Percentiles rank a stretch among this genome's conserved stretches.
Evolutionary conservation across 2,888 invertebrate species (phyloP).

Genomic region (Cybosia mesomella): DNA sequence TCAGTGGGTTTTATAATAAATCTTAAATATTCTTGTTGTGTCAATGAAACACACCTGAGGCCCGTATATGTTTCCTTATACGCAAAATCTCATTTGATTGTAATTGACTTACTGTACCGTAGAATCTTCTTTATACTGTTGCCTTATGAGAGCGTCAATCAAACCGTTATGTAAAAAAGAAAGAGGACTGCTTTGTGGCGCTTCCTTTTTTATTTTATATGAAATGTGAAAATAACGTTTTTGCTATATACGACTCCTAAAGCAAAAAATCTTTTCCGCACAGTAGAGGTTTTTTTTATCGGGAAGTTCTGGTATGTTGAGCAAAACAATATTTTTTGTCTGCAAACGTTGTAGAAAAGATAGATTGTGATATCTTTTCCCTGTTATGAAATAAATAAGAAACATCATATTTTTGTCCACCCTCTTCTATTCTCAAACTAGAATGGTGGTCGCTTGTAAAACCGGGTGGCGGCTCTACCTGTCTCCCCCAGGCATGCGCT

Average conservation of each 20-base stretch:
- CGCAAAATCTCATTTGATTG: background rate
- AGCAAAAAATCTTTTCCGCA: no score
- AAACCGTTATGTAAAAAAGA: background rate
- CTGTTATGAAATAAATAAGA: no score
- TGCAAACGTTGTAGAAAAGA: no score
- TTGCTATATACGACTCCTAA: background rate
- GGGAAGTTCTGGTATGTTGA: no score
- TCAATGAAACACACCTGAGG: background rate
- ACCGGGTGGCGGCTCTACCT: no score
- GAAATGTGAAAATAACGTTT: background rate
- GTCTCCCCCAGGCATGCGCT: no score
- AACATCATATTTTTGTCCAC: no score
- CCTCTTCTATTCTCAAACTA: no score
- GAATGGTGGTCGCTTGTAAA: no score
- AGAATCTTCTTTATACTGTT: background rate
- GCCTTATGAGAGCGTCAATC: background rate
- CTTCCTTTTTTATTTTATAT: background rate
- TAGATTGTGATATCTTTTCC: no score
- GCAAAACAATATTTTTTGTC: no score
- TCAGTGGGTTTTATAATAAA: background rate
- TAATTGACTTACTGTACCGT: background rate
- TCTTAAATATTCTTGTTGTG: background rate
- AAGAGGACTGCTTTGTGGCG: background rate
- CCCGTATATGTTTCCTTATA: background rate
- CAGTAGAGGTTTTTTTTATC: no score